A percentile compares a stretch with the other conserved stretches of the same genome.
Evolutionary conservation across 2,888 invertebrate species (phyloP).

Genomic region (Zonitis immaculata): DNA sequence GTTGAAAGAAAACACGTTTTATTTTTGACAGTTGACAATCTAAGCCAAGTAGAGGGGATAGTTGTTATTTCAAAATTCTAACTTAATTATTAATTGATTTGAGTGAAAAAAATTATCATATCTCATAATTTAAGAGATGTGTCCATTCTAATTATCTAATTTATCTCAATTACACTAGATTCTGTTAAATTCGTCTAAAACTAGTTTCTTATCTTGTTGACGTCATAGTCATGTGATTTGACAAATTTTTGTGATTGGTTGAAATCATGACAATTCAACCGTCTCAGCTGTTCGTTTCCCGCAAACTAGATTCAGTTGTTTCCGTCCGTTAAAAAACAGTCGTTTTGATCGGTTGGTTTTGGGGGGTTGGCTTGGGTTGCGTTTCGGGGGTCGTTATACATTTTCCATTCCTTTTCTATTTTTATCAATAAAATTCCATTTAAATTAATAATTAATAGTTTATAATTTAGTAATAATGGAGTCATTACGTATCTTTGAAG

Average conservation of each 20-base stretch:
- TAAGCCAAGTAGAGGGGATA: not conserved
- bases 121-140: not conserved
- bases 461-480: too few species aligned
- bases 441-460: not conserved
- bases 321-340: conserved; percentile 24
- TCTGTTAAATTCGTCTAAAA: too few species aligned
- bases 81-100: not conserved
- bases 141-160: too few species aligned
- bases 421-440: not conserved
- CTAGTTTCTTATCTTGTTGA: not conserved
- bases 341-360: conserved; percentile 27
- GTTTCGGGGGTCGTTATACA: not conserved
- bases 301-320: conserved; percentile 20
- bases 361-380: conserved; percentile 1
- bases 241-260: conserved; percentile 4
- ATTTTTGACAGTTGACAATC: conserved; percentile 10
- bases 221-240: not conserved
- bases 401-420: not conserved
- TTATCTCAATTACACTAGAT: too few species aligned
- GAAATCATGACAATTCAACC: conserved; percentile 17
- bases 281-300: conserved; percentile 30
- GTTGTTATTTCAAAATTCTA: not conserved
- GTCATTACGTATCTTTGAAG: conserved; percentile 70
- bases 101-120: not conserved
- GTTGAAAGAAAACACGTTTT: conserved; percentile 9